Base-by-base conservation (phyloP, 2,888 invertebrate genomes). In the Rhagium mordax region DNA sequence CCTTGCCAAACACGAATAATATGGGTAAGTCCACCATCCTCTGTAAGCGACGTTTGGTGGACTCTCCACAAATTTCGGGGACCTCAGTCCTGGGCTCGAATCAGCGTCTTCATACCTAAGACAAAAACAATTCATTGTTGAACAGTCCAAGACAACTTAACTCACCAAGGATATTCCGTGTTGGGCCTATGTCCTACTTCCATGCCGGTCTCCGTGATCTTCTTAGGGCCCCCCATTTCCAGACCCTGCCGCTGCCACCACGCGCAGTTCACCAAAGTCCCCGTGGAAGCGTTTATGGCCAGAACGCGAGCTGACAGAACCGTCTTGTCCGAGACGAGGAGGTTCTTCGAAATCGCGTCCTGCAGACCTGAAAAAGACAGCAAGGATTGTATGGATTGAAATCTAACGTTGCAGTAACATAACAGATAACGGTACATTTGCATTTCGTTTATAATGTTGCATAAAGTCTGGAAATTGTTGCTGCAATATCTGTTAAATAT, bases 11-110 rank as follows among this genome's bases (percentile, higher is more conserved):
- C 97, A 97, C 79, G 95, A 95, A 87, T 94, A 96, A 86, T 96
- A 97, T 0, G 97, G 96, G 83, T 91, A 93, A 16, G 96, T 96
- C 96, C 96, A 97, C 93, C 95, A 94, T 21, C 96, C 95, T 83
- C 92, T 90, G 75, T 91, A 91, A 74, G 92, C 91, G 72, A 90
- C 89, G 67, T 91, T 91, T n/a, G 90, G 89, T 15, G 92, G 91
- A 62, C 91, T 91, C 71, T 91, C 89, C 89, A 93, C 91, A 86
- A 93, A 93, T 86, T 93, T 93, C 18, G 92, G 91, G n/a, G 93
- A 93, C 61, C 92, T 89, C 51, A 93, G 88, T 18, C 89, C 89
- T 72, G 91, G 91, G 75, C 89, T 91, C 67, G 91, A 90, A 78
- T 90, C 90, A 1, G 92, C 91, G 79, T 92, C 92, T 75, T 91